A percentile compares a stretch with the other conserved stretches of the same genome.
phyloP scores from a whole-genome alignment of 1,140 invertebrate species.

The Acyrthosiphon pisum region DNA sequence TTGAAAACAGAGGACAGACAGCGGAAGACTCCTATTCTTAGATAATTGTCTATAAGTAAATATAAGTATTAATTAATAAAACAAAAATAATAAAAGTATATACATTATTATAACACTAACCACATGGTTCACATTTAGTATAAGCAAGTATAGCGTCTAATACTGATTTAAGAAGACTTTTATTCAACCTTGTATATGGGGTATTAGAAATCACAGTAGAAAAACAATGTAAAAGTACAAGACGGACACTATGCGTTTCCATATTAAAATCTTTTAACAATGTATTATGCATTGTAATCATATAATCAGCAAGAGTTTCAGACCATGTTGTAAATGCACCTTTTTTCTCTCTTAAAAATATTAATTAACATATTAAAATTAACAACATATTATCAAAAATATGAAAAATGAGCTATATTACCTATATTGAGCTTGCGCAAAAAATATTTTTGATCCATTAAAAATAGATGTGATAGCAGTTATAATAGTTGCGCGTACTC shows the following conservation, averaged over 20 bases:
- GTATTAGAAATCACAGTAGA: slow-evolving; percentile 44
- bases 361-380: background rate
- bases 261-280: slow-evolving; percentile 44
- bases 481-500: slow-evolving; percentile 49
- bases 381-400: background rate
- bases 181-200: slow-evolving; percentile 32
- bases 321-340: slow-evolving; percentile 54
- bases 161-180: slow-evolving; percentile 40
- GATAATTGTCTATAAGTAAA: slow-evolving; percentile 37
- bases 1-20: slow-evolving; percentile 44
- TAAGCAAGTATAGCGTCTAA: slow-evolving; percentile 1
- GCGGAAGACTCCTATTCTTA: slow-evolving; percentile 44
- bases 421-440: slow-evolving; percentile 50
- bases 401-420: background rate
- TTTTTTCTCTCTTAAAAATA: slow-evolving; percentile 46
- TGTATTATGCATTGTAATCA: slow-evolving; percentile 42
- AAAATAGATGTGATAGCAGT: slow-evolving; percentile 50
- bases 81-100: background rate
- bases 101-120: background rate
- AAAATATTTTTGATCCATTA: slow-evolving; percentile 53
- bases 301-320: slow-evolving; percentile 53
- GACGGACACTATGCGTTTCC: slow-evolving; percentile 35
- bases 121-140: slow-evolving; percentile 50
- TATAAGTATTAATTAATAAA: background rate
- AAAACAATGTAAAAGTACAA: slow-evolving; percentile 48